Conservation (phyloP, 2,113 vertebrate genomes). For the Lycaon pictus region DNA sequence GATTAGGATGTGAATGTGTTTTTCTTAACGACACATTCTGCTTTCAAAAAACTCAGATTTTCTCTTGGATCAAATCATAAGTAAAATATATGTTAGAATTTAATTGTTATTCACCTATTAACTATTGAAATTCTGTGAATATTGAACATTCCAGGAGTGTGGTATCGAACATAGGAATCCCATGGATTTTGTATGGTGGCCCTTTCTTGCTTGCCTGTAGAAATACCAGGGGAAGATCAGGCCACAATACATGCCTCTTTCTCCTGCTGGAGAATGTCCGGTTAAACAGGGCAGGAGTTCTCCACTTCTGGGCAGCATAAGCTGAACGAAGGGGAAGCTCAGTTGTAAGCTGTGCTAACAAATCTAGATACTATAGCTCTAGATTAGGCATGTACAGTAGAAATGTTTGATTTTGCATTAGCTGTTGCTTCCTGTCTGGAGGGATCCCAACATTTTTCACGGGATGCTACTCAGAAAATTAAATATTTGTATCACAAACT, state of each 20-base stretch:
- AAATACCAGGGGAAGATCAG: not conserved
- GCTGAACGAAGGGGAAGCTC: not conserved
- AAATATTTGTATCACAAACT: not conserved
- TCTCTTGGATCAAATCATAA: constrained; percentile 38
- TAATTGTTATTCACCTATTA: not conserved
- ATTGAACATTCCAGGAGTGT: not conserved
- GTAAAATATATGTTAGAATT: not conserved
- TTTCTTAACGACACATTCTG: not conserved
- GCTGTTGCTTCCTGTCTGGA: not conserved
- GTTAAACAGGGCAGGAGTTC: not conserved
- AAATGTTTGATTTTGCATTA: not conserved
- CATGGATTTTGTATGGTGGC: not conserved
- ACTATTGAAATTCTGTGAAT: not conserved
- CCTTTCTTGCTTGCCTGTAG: not conserved
- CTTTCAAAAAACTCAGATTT: constrained; percentile 10
- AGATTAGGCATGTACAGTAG: not conserved
- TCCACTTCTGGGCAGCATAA: not conserved
- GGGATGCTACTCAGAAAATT: constrained; percentile 12
- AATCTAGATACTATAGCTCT: not conserved
- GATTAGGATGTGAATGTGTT: not conserved
- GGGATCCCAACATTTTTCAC: not conserved
- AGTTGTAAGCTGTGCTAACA: not conserved
- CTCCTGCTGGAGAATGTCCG: not conserved
- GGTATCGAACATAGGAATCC: not conserved
- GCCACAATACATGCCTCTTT: not conserved